phyloP scores from a whole-genome alignment of 2,797 vertebrate species.

The Saxicola maurus region DNA sequence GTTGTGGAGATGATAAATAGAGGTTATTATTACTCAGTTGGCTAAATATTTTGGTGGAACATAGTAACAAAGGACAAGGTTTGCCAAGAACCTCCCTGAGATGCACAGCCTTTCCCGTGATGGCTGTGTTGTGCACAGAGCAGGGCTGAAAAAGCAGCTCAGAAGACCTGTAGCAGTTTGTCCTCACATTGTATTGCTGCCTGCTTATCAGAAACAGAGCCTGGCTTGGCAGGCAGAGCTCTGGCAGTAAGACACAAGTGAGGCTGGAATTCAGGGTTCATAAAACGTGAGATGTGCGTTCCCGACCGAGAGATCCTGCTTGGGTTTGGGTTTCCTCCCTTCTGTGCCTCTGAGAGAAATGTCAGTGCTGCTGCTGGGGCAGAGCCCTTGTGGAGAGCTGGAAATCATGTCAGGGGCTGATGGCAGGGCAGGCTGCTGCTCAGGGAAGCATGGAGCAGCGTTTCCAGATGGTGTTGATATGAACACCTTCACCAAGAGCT shows the following conservation, averaged over 20 bases:
- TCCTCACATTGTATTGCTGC: not conserved
- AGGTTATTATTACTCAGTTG: not conserved
- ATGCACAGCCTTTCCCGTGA: not conserved
- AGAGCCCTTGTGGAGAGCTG: not conserved
- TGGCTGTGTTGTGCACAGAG: not conserved
- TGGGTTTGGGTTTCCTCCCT: not conserved
- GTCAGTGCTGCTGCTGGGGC: not conserved
- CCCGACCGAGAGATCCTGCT: not conserved
- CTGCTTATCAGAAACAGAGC: not conserved
- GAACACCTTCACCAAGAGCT: slow-evolving; percentile 19
- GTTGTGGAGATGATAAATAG: not conserved
- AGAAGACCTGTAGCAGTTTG: not conserved
- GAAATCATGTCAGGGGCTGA: slow-evolving; percentile 22
- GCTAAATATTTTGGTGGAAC: slow-evolving; percentile 30
- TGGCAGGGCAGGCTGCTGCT: slow-evolving; percentile 2
- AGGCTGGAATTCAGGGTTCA: not conserved
- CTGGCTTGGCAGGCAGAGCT: not conserved
- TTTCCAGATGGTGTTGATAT: slow-evolving; percentile 55
- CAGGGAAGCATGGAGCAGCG: not conserved
- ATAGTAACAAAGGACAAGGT: not conserved
- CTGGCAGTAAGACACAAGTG: not conserved
- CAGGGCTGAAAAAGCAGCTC: not conserved
- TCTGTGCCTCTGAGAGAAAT: not conserved
- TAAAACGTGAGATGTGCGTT: not conserved
- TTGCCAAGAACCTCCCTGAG: not conserved